A percentile compares a stretch with the other conserved stretches of the same genome.
phyloP scores from a whole-genome alignment of 2,797 vertebrate genomes.

The Muraenolepis orangiensis region DNA sequence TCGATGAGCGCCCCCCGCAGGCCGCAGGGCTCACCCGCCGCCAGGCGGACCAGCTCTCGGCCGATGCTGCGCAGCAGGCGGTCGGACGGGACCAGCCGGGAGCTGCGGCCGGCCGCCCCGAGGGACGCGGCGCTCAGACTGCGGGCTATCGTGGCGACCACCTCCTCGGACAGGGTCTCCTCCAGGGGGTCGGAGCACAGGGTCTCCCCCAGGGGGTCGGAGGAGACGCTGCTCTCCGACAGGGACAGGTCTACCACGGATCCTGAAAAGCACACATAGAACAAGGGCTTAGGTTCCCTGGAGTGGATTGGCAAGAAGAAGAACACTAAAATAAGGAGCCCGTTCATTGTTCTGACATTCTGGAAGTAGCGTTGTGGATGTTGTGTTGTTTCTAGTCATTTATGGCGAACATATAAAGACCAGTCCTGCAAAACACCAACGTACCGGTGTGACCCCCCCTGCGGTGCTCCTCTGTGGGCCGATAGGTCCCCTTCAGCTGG shows the following conservation, averaged over 20 bases:
- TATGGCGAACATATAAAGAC: neutral
- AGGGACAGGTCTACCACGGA: slow-evolving; percentile 73
- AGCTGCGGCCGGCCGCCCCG: slow-evolving; percentile 73
- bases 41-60: slow-evolving; percentile 84
- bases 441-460: slow-evolving; percentile 57
- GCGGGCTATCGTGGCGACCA: slow-evolving; percentile 76
- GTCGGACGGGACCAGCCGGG: slow-evolving; percentile 79
- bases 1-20: slow-evolving; percentile 89
- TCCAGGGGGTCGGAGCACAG: slow-evolving; percentile 86
- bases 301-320: neutral
- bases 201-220: slow-evolving; percentile 84
- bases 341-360: neutral
- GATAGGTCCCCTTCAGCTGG: slow-evolving; percentile 74
- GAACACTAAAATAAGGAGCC: too few species aligned
- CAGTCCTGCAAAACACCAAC: slow-evolving; percentile 14
- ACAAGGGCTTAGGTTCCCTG: neutral
- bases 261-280: slow-evolving; percentile 58
- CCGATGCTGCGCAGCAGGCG: slow-evolving; percentile 79
- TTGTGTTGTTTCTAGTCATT: neutral
- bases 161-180: slow-evolving; percentile 79
- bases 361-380: neutral
- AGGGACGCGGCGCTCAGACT: slow-evolving; percentile 72
- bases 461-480: slow-evolving; percentile 53
- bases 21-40: slow-evolving; percentile 87
- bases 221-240: slow-evolving; percentile 76